Base-by-base conservation (phyloP, 2,797 vertebrate genomes). In the Notolabrus celidotus region DNA sequence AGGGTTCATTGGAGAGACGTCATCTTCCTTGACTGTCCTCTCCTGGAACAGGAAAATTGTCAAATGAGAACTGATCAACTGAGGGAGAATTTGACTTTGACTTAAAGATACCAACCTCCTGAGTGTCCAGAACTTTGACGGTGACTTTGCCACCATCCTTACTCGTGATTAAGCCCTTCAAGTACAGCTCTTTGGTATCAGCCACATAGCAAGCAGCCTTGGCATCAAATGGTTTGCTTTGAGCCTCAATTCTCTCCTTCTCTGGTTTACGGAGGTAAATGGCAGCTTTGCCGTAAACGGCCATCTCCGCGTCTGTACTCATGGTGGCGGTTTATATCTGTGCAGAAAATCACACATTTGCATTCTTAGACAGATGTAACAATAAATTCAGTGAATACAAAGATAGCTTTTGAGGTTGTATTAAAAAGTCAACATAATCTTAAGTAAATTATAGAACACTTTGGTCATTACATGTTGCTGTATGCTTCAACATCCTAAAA, bases 181-280 rank as follows among this genome's bases (percentile, higher is more conserved):
- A 31, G 57, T 95, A 97, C 80, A 95, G 88, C 53, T 95, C 90
- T 61, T 96, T 96, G 2, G 27, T 0, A 19, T 97, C 95, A 11
- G 31, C 8, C 59, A 96, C 94, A 16, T 95, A 97, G 72, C 94
- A 95, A 23, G 95, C 91, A 9, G 59, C 15, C 78, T 96, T 97
- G 25, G 96, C 95, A 79, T 97, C 95, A 63, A 97, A 96, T 0
- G 95, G 95, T 38, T 83, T 91, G 72, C 68, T 96, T 55, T 96
- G 95, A 25, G 95, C 94, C 63, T 96, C 95, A 42, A 95, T 91
- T 19, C 95, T 92, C 71, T 96, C 96, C 79, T 87, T 96, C 52
- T 96, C 95, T 53, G 94, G 82, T 29, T 96, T 97, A 0, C 96
- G 91, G 61, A 97, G 94, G 68, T 82, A 96, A 3, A 93, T 56